Base-by-base conservation (phyloP, 2,113 vertebrate species). In the Dromiciops gliroides region DNA sequence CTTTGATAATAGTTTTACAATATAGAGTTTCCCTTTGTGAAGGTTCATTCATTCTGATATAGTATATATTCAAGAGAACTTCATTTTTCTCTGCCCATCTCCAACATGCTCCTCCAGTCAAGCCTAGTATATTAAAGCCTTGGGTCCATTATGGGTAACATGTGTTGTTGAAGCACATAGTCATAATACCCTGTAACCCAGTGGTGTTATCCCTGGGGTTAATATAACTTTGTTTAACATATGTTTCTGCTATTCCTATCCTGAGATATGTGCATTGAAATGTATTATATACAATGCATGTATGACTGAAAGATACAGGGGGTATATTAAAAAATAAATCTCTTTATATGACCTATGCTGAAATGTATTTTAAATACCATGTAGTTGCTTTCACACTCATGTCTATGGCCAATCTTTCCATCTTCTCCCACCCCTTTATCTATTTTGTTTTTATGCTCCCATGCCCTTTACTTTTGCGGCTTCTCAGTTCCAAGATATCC, bases 91-190 rank as follows among this genome's bases (percentile, higher is more conserved):
- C 93, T 56, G 60, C 92, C 95, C 91, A 49, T 90, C 91, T 97
- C 93, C 91, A 90, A 51, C 52, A 47, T 83, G 67, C 47, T 95
- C 93, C 19, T 93, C 91, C 93, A 94, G 89, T 92, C 91, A 94
- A 92, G 93, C 25, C 60, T 90, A 94, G 90, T 83, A 92, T 75
- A 94, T 96, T 93, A 2, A 9, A 96, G 92, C 94, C 60, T 8
- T 0, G 24, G 25, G 52, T 95, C 92, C 67, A 95, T 98, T 98
- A 98, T 98, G 97, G 95, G 24, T 95, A 97, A 95, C 98, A 95
- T n/a, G 93, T 96, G 96, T 94, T 92, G 6, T 0, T 0, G 22
- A 90, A 96, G 90, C 94, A 60, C 51, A 90, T 92, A 89, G 22
- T 51, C 94, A 26, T 89, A 75, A 93, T 95, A 53, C 31, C 48